These are phyloP conservation scores for Micronycteris hirsuta DNA, from an alignment of 2,113 vertebrate species.

Conservation along the genomic window DNA sequence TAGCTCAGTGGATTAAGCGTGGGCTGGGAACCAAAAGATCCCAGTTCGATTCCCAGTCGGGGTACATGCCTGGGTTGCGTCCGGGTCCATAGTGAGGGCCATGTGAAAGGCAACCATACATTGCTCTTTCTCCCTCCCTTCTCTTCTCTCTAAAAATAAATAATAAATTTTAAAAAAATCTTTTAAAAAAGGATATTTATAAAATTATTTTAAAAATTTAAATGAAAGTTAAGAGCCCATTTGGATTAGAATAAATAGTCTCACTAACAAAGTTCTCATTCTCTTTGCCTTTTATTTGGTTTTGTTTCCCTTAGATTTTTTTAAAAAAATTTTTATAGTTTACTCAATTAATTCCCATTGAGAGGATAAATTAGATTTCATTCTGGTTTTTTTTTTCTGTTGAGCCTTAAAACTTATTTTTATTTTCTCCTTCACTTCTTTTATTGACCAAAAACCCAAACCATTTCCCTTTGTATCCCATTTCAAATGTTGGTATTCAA, in stretches of 20 bases:
- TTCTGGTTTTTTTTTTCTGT: background rate
- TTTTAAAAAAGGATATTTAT: no score
- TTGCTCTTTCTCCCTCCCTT: no score
- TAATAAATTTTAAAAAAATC: no score
- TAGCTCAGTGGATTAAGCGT: no score
- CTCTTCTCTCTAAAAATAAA: no score
- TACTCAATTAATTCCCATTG: background rate
- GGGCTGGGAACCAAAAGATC: no score
- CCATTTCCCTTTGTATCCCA: background rate
- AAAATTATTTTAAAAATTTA: constrained; percentile 31
- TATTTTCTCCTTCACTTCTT: constrained; percentile 1
- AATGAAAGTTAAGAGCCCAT: constrained; percentile 20
- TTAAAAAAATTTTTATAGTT: background rate
- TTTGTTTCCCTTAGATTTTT: background rate
- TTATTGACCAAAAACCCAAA: background rate
- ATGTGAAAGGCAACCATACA: no score
- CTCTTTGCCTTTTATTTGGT: constrained; percentile 16
- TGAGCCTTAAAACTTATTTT: background rate
- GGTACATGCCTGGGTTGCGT: no score
- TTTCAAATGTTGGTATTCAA: constrained; percentile 24
- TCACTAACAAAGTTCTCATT: background rate
- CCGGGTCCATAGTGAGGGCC: no score
- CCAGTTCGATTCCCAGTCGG: no score
- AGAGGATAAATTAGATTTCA: constrained; percentile 9
- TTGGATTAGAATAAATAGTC: constrained; percentile 7